A percentile compares a stretch with the other conserved stretches of the same genome.
Evolutionary conservation across 2,797 vertebrate genomes (phyloP).

Genomic region (Pithecia hirsuta): DNA sequence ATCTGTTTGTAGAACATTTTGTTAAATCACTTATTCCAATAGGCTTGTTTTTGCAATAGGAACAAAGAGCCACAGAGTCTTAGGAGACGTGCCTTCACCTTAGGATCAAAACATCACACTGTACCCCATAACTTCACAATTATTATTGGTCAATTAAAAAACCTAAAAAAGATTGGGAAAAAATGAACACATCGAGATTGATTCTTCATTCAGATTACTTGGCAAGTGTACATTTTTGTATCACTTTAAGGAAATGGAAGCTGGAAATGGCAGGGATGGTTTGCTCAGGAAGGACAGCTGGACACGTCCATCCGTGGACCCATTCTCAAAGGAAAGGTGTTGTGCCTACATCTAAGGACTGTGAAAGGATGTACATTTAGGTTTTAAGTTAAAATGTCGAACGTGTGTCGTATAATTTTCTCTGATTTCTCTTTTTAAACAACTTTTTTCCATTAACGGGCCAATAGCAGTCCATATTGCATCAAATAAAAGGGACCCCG

Average conservation of each 20-base stretch:
- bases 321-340: background rate
- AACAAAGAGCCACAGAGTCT: background rate
- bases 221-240: background rate
- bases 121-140: background rate
- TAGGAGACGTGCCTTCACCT: background rate
- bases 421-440: constrained; percentile 69
- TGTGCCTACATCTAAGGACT: constrained; percentile 68
- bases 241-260: constrained; percentile 48
- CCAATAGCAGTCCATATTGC: constrained; percentile 45
- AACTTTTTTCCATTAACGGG: constrained; percentile 75
- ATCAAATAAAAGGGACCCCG: constrained; percentile 73
- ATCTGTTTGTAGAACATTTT: background rate
- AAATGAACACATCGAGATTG: background rate
- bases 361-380: background rate
- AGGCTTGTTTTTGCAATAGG: background rate
- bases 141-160: background rate
- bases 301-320: background rate
- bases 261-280: constrained; percentile 22
- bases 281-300: constrained; percentile 19
- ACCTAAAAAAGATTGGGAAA: background rate
- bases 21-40: background rate
- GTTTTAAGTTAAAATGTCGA: constrained; percentile 70
- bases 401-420: constrained; percentile 68
- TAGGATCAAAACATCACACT: background rate
- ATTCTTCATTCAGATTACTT: background rate